Evolutionary conservation across 2,113 vertebrate genomes (phyloP), one percentile per base, ranked within the genome.

Genomic region (Paraplagusia blochii): DNA sequence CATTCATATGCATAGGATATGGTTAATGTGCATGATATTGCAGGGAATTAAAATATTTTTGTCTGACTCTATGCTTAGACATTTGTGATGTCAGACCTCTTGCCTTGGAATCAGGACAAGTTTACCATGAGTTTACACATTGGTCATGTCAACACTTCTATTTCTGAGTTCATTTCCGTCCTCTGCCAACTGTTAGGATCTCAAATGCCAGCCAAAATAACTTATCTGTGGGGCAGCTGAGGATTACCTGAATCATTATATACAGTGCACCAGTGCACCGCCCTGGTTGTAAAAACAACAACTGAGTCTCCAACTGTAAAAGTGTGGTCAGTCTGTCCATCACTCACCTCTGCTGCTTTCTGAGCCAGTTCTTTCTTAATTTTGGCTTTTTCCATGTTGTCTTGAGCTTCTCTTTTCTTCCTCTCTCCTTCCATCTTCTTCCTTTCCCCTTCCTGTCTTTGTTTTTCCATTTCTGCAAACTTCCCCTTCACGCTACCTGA

Each of bases 391-490:
- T 99, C 97, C 68, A 93, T 74, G 53, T 93, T 84, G 43, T 99
- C 96, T 88, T 98, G 95, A 53, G 93, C 88, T 33, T 91, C 89
- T 54, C 97, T 92, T 54, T 93, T 93, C 75, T 93, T 95, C 53
- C 97, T 90, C 78, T 99, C 97, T 33, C 91, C 94, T 44, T 95
- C 94, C 0, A 61, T 96, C 79, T 88, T 92, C 83, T 95, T 98
- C 79, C 86, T 93, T 78, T 96, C 90, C 64, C 82, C 95, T 66
- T 95, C 95, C 71, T 97, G 92, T 69, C 95, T 92, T 80, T 96
- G 93, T 64, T 97, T 98, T 80, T 98, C 97, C 97, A 99, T 99
- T 88, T 93, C 97, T 54, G 91, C 96, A 87, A 98, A 99, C 71
- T 93, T 98, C 61, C 97, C 97, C 85, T 98, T 98, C 51, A 99